Percentiles rank a stretch among this genome's conserved stretches.
phyloP scores from a whole-genome alignment of 1,140 invertebrate genomes.

The Drosophila sturtevanti region DNA sequence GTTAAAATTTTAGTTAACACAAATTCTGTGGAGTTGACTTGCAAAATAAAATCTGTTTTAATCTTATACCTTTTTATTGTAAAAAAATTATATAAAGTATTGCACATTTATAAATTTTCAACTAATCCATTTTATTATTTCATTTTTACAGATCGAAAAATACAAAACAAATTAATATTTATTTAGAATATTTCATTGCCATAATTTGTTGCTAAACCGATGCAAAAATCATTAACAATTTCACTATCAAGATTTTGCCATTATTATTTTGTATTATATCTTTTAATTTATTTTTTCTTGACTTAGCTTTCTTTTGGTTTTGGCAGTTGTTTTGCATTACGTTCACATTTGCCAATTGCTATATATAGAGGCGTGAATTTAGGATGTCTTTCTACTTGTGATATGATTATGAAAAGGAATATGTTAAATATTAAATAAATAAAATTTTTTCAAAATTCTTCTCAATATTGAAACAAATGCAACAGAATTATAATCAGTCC shows the following conservation, averaged over 20 bases:
- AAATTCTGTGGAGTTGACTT: no score
- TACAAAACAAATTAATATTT: constrained; percentile 28
- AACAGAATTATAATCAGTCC: neutral
- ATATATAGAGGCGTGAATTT: neutral
- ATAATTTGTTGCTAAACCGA: neutral
- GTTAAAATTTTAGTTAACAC: no score
- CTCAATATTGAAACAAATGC: no score
- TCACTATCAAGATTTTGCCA: constrained; percentile 44
- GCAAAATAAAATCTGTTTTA: no score
- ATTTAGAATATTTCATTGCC: constrained; percentile 52
- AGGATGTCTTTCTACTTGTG: constrained; percentile 5
- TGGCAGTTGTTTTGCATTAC: constrained; percentile 51
- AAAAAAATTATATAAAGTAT: no score
- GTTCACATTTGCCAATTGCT: constrained; percentile 16
- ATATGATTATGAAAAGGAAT: neutral
- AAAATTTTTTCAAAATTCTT: no score
- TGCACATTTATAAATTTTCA: no score
- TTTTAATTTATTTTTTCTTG: constrained; percentile 40
- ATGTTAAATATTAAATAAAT: neutral
- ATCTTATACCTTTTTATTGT: no score
- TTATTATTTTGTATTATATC: constrained; percentile 16
- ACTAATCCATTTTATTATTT: no score
- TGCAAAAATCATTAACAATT: constrained; percentile 40
- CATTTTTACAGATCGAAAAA: no score
- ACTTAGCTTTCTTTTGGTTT: constrained; percentile 36